Evolutionary conservation across 2,888 invertebrate genomes (phyloP).

Genomic region (Cataglyphis livida): DNA sequence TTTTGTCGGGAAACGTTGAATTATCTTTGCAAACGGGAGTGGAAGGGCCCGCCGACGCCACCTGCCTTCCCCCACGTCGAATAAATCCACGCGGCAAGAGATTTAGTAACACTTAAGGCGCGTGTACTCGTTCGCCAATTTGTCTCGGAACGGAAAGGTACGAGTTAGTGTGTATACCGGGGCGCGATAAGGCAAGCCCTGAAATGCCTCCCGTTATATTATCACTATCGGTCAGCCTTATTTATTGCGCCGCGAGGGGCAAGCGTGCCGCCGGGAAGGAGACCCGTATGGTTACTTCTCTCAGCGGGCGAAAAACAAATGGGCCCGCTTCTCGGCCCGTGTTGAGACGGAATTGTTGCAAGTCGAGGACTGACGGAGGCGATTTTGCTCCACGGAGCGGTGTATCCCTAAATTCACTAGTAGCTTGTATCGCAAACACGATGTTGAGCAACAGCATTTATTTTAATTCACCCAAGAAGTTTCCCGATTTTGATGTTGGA

Average conservation of each 20-base stretch:
- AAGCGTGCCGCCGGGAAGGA: conserved; percentile 23
- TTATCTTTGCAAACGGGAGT: neutral
- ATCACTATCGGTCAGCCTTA: conserved; percentile 58
- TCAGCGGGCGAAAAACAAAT: conserved; percentile 38
- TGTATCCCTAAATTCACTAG: neutral
- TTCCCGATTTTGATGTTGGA: neutral
- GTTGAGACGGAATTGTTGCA: neutral
- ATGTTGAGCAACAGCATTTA: neutral
- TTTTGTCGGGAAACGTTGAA: neutral
- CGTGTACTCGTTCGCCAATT: conserved; percentile 55
- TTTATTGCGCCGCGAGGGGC: conserved; percentile 41
- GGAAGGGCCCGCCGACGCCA: neutral
- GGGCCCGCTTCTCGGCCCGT: neutral
- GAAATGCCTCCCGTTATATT: conserved; percentile 54
- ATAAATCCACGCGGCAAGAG: conserved; percentile 48
- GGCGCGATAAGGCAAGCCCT: conserved; percentile 33
- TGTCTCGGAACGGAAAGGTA: conserved; percentile 46
- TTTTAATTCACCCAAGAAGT: neutral
- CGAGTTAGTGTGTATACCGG: conserved; percentile 24
- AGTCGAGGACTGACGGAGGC: neutral
- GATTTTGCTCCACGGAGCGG: neutral
- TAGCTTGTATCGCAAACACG: neutral
- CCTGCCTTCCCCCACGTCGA: conserved; percentile 4
- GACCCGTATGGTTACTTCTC: conserved; percentile 25
- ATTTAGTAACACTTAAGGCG: conserved; percentile 57